Base-by-base conservation (phyloP, 2,113 vertebrate genomes). In the Rafetus swinhoei region DNA sequence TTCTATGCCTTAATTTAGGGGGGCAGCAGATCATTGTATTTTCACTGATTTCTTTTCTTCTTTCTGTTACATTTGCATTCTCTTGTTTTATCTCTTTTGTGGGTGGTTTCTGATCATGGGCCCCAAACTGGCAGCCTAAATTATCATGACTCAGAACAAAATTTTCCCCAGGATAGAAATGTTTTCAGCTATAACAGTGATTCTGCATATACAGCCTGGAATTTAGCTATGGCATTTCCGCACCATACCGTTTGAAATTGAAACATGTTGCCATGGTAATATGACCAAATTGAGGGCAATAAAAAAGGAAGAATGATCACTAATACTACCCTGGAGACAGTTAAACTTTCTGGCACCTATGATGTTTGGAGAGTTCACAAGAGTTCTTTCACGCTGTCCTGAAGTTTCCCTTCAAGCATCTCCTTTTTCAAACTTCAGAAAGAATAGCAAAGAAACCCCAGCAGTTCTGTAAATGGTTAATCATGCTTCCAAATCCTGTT, bases 351-450 rank as follows among this genome's bases (percentile, higher is more conserved):
- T 91, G 32, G n/a, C 69, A 65, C 55, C 55, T 60, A 50, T 55
- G 59, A 54, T 86, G 21, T 56, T 54, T 93, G 69, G 87, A 91
- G 93, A 95, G 69, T 89, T 81, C 87, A 79, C 52, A 9, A 74
- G 39, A n/a, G 19, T 87, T 96, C 60, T 90, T 86, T 60, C 53
- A 11, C n/a, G 62, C 54, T 91, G 21, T 81, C 74, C 19, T 84
- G 52, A 53, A 77, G 65, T 29, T 60, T 85, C 80, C 18, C 69
- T 18, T n/a, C 6, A 35, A 84, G 7, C 32, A 59, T 81, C 79
- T 85, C 81, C 82, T 79, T 92, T 90, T 92, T 84, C 85, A 96
- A 93, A 56, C 74, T 87, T 91, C 79, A 74, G 27, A 86, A 32
- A 57, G 15, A 94, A 62, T 10, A 90, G 9, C 10, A n/a, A 56